Evolutionary conservation across 2,888 invertebrate genomes (phyloP), one percentile per base, ranked within the genome.

Genomic region (Leptinotarsa juncta): DNA sequence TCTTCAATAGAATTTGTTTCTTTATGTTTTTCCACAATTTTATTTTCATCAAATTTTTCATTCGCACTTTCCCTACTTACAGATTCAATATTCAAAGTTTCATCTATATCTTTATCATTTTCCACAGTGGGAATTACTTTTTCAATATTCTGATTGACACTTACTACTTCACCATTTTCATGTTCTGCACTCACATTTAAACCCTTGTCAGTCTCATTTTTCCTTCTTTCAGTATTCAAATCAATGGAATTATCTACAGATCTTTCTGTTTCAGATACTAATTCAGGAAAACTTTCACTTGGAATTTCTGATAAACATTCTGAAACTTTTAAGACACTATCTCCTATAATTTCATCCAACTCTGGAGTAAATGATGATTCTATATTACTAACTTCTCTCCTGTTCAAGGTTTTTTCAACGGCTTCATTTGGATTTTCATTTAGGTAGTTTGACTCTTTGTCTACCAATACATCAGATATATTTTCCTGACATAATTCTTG

Each of bases 281-380:
- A 57, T 32, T 73, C 73, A 67, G 71, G 73, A 68, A 73, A 73
- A 73, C 73, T 76, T 67, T 76, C 76, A 60, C 76, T 76, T 20
- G 76, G 76, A 60, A 73, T 71, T 76, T 76, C 76, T 67, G 73
- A 73, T 53, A 76, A 50, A 67, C 73, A 65, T 57, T 76, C 76
- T 49, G 71, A 26, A 55, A 73, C 71, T 65, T 70, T 50, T 42
- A 70, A 65, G 18, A 50, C 26, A 20, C 57, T 57, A n/a, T 50
- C 57, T 48, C 20, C 57, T 48, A 48, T 53, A 18, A 14, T 50
- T 68, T 32, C 51, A 67, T 53, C 42, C n/a, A 16, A 55, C 18
- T 55, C 18, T 42, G 14, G 23, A 57, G 67, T 51, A n/a, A 26
- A 42, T 16, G n/a, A 32, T 14, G 68, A 55, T 51, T 55, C 68